Evolutionary conservation across 2,888 invertebrate species (phyloP).

Genomic region (Habroteleia sp.): DNA sequence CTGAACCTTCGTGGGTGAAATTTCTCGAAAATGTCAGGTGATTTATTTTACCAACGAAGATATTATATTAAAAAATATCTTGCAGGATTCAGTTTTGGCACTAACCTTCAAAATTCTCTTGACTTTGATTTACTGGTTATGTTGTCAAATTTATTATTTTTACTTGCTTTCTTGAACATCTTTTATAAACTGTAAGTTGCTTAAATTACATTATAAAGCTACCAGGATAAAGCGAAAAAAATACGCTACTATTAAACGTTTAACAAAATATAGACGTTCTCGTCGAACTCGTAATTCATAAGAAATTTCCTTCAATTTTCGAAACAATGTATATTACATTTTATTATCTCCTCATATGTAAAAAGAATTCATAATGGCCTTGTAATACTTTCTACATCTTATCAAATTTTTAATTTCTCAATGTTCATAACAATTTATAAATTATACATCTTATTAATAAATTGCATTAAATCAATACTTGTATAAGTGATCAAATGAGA

Average conservation of each 20-base stretch:
- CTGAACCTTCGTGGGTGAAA: conserved; percentile 22
- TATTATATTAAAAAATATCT: conserved; percentile 60
- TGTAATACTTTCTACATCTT: conserved; percentile 22
- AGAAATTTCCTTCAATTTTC: conserved; percentile 8
- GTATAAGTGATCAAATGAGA: too few relatives aligned
- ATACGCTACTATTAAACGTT: conserved; percentile 36
- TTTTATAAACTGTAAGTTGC: conserved; percentile 35
- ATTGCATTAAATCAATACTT: too few relatives aligned
- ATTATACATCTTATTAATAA: too few relatives aligned
- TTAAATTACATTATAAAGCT: conserved; percentile 40
- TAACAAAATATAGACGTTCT: conserved; percentile 33
- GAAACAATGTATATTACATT: conserved; percentile 30
- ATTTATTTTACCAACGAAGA: conserved; percentile 52
- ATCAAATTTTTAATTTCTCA: too few relatives aligned
- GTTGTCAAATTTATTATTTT: conserved; percentile 48
- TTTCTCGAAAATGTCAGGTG: conserved; percentile 41
- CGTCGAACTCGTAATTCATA: conserved; percentile 4
- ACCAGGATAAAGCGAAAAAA: conserved; percentile 12
- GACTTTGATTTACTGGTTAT: conserved; percentile 57
- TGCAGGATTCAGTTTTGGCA: conserved; percentile 49
- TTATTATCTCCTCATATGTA: conserved; percentile 9
- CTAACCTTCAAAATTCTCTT: conserved; percentile 56
- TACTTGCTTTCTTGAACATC: conserved; percentile 34
- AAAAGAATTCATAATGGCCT: conserved; percentile 2
- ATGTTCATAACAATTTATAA: too few relatives aligned